Evolutionary conservation across 2,797 vertebrate genomes (phyloP).

Genomic region (Macropus fuliginosus): DNA sequence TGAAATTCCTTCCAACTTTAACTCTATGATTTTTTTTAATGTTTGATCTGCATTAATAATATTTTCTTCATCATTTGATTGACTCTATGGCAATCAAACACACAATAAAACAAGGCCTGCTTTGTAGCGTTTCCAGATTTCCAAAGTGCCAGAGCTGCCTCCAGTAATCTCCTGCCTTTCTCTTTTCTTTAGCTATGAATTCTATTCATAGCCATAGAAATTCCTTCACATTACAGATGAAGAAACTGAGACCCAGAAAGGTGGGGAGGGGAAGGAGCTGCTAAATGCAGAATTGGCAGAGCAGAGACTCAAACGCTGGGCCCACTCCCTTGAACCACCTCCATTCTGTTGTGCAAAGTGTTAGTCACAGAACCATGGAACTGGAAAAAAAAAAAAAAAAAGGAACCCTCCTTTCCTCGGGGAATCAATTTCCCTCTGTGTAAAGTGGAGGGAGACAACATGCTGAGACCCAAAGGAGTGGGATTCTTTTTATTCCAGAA

Average conservation of each 20-base stretch:
- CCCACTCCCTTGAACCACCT: too few relatives aligned
- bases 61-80: neutral
- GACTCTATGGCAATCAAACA: too few relatives aligned
- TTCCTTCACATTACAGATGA: neutral
- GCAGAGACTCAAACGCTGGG: neutral
- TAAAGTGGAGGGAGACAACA: neutral
- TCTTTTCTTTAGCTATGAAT: neutral
- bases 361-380: neutral
- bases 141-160: too few relatives aligned
- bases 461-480: neutral
- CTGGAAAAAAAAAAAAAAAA: too few relatives aligned
- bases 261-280: neutral
- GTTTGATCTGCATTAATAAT: neutral
- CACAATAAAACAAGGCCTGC: neutral
- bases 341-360: too few relatives aligned
- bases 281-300: neutral
- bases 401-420: too few relatives aligned
- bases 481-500: too few relatives aligned
- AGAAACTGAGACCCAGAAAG: neutral
- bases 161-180: neutral
- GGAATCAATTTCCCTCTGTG: too few relatives aligned
- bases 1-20: too few relatives aligned
- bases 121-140: too few relatives aligned
- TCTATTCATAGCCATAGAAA: neutral
- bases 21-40: too few relatives aligned